phyloP scores from a whole-genome alignment of 2,113 vertebrate species.

The Myotis lucifugus region DNA sequence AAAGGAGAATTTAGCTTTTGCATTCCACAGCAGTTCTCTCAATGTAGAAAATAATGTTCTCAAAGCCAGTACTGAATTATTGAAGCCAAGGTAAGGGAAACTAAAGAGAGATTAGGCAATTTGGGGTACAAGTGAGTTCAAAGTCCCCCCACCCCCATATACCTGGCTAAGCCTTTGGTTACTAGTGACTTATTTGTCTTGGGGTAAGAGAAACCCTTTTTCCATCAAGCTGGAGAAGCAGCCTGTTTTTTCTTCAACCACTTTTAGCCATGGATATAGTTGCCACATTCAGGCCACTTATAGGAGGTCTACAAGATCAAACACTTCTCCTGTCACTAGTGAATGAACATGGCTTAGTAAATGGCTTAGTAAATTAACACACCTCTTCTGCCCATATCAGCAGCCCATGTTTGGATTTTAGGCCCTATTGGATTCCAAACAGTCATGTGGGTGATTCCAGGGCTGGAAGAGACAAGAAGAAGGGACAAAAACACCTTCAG shows the following conservation, averaged over 20 bases:
- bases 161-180: constrained; percentile 28
- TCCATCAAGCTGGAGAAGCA: constrained; percentile 30
- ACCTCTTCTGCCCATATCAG: constrained; percentile 56
- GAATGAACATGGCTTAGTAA: constrained; percentile 46
- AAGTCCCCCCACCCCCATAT: neutral
- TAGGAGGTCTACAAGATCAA: constrained; percentile 31
- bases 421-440: constrained; percentile 55
- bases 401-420: constrained; percentile 60
- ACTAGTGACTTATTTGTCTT: constrained; percentile 24
- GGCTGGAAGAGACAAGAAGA: constrained; percentile 50
- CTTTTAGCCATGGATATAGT: neutral
- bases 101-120: constrained; percentile 8
- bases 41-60: constrained; percentile 55
- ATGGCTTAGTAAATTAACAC: constrained; percentile 50
- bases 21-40: neutral
- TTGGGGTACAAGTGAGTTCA: neutral
- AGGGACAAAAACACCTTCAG: constrained; percentile 55
- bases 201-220: constrained; percentile 12
- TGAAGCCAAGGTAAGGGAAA: neutral
- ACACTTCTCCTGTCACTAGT: constrained; percentile 34
- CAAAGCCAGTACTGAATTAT: constrained; percentile 43
- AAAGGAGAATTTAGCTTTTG: constrained; percentile 53
- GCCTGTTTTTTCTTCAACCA: neutral
- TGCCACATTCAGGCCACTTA: constrained; percentile 52
- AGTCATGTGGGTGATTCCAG: constrained; percentile 45